These are phyloP conservation scores for Pandemis cinnamomeana DNA, from an alignment of 2,888 invertebrate species.

Conservation along the genomic window DNA sequence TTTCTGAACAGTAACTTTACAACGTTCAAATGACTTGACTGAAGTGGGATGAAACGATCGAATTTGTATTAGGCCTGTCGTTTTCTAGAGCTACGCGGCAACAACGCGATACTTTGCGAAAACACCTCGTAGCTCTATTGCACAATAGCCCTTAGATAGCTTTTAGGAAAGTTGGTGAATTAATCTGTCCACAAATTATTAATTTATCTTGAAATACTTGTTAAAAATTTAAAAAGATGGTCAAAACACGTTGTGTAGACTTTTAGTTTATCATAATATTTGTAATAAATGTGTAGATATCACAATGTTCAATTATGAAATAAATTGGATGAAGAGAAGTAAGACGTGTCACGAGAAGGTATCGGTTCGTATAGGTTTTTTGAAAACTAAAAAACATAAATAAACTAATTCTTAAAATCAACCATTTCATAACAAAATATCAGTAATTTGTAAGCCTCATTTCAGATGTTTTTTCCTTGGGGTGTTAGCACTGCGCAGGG, in stretches of 20 bases:
- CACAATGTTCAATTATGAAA: constrained; percentile 11
- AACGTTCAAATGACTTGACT: not conserved
- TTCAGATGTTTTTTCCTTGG: not conserved
- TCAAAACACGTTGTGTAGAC: not conserved
- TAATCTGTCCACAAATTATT: constrained; percentile 1
- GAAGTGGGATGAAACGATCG: not conserved
- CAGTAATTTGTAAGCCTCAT: constrained; percentile 17
- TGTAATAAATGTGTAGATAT: not conserved
- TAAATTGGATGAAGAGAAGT: not conserved
- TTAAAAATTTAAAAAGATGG: not conserved
- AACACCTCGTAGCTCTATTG: not conserved
- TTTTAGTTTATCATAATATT: not conserved
- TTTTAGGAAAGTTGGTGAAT: constrained; percentile 3
- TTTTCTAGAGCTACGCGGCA: not conserved
- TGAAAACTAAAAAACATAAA: not conserved
- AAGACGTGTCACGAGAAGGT: not conserved
- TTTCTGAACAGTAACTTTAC: constrained; percentile 18
- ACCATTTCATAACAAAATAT: constrained; percentile 5
- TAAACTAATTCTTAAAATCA: not conserved
- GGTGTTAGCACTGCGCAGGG: not conserved
- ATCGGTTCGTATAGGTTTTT: not conserved
- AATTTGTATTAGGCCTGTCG: constrained; percentile 11
- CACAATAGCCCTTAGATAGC: constrained; percentile 1
- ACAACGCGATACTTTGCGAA: not conserved
- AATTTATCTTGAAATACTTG: not conserved